These are phyloP conservation scores for Gadopsis marmoratus DNA, from an alignment of 2,797 vertebrate species.

Conservation along the genomic window DNA sequence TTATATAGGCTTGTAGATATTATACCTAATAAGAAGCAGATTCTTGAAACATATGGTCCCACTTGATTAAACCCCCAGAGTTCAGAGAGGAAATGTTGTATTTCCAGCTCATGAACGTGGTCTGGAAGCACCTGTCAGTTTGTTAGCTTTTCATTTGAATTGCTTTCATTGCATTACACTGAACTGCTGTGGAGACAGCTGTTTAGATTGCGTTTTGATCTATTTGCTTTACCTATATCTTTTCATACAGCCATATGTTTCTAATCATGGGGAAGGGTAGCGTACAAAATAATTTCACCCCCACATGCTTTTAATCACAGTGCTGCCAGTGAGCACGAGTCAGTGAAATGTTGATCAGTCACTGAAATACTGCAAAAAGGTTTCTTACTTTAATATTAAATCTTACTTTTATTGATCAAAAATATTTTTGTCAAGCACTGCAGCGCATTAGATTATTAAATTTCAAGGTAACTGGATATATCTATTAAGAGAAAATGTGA, in stretches of 20 bases:
- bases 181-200: conserved; percentile 55
- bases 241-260: conserved; percentile 57
- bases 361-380: not conserved
- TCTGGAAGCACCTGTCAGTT: conserved; percentile 78
- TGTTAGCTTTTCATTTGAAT: conserved; percentile 77
- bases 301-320: conserved; percentile 26
- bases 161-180: conserved; percentile 68
- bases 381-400: not conserved
- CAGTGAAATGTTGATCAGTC: not conserved
- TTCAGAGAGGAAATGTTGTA: conserved; percentile 77
- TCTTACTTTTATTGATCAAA: not conserved
- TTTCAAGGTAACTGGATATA: conserved; percentile 2
- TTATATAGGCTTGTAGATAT: conserved; percentile 71
- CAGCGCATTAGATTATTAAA: not conserved
- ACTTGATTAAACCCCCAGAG: conserved; percentile 74
- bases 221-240: conserved; percentile 55
- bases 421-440: not conserved
- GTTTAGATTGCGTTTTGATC: conserved; percentile 45
- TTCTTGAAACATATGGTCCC: conserved; percentile 78
- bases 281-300: conserved; percentile 45
- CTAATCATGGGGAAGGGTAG: conserved; percentile 41
- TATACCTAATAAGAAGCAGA: conserved; percentile 80
- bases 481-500: not conserved
- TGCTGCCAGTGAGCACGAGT: not conserved
- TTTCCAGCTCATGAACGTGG: conserved; percentile 69